Percentiles rank a stretch among this genome's conserved stretches.
These are phyloP conservation scores for Spermophilus dauricus DNA, from an alignment of 2,113 vertebrate species.

Conservation along the genomic window DNA sequence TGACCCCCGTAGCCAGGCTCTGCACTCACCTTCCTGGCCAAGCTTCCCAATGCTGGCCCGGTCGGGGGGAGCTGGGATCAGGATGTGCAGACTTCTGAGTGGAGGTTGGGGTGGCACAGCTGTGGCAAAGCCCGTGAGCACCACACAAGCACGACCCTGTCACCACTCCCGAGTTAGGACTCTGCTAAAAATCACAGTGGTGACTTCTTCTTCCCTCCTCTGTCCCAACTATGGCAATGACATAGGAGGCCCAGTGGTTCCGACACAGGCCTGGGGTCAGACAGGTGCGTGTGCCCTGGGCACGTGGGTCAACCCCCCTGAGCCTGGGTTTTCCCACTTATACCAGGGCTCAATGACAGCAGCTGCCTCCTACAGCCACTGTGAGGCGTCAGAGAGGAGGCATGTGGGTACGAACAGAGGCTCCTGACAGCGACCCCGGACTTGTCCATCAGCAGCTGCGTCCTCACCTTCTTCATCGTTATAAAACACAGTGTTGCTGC, in stretches of 20 bases:
- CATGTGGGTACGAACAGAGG: neutral
- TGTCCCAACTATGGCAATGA: neutral
- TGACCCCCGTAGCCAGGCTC: neutral
- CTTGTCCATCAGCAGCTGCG: neutral
- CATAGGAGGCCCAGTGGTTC: neutral
- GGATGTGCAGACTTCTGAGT: neutral
- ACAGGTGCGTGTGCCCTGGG: neutral
- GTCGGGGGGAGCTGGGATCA: neutral
- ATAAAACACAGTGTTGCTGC: neutral
- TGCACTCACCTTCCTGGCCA: neutral
- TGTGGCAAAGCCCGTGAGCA: neutral
- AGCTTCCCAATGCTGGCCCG: neutral
- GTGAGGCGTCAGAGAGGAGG: neutral
- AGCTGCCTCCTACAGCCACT: neutral
- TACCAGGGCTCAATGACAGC: neutral
- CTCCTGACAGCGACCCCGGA: neutral
- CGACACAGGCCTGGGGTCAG: neutral
- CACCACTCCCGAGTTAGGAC: neutral
- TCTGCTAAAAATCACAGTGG: neutral
- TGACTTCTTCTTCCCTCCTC: neutral
- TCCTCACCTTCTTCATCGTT: neutral
- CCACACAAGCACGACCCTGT: neutral
- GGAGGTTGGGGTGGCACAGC: neutral
- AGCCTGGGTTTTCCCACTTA: neutral
- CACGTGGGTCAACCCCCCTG: neutral